Evolutionary conservation across 2,888 invertebrate genomes (phyloP).

Genomic region (Latrodectus hesperus): DNA sequence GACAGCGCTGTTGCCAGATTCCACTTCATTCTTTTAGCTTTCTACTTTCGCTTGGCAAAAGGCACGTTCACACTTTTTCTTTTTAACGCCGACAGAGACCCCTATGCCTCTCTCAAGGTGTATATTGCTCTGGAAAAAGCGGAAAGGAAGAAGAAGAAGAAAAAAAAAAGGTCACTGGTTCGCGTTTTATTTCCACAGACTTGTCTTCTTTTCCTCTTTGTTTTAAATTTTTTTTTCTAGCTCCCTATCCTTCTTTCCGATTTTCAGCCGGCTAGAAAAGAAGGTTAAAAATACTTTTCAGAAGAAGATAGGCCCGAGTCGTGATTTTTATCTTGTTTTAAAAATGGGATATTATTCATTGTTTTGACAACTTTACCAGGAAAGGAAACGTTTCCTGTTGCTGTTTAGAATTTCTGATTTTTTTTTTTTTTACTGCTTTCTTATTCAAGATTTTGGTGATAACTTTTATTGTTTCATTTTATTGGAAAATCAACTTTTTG

Average conservation of each 20-base stretch:
- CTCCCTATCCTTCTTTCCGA: slow-evolving; percentile 14
- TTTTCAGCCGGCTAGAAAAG: slow-evolving; percentile 36
- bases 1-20: slow-evolving; percentile 42
- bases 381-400: background rate
- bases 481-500: too few species aligned
- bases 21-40: slow-evolving; percentile 6
- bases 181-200: slow-evolving; percentile 55
- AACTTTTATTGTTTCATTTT: background rate
- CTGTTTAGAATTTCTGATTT: background rate
- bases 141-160: slow-evolving; percentile 8
- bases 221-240: slow-evolving; percentile 14
- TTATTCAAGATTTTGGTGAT: background rate
- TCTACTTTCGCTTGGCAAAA: slow-evolving; percentile 50
- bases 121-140: slow-evolving; percentile 15
- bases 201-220: slow-evolving; percentile 32
- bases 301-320: slow-evolving; percentile 1
- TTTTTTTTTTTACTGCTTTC: background rate
- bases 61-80: slow-evolving; percentile 37
- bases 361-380: slow-evolving; percentile 39
- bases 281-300: slow-evolving; percentile 52
- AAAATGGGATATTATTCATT: slow-evolving; percentile 14
- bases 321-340: slow-evolving; percentile 29
- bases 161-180: slow-evolving; percentile 53
- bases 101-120: slow-evolving; percentile 36
- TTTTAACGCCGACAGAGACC: slow-evolving; percentile 32